Conservation (phyloP, 2,113 vertebrate genomes). For the Anseranas semipalmata region DNA sequence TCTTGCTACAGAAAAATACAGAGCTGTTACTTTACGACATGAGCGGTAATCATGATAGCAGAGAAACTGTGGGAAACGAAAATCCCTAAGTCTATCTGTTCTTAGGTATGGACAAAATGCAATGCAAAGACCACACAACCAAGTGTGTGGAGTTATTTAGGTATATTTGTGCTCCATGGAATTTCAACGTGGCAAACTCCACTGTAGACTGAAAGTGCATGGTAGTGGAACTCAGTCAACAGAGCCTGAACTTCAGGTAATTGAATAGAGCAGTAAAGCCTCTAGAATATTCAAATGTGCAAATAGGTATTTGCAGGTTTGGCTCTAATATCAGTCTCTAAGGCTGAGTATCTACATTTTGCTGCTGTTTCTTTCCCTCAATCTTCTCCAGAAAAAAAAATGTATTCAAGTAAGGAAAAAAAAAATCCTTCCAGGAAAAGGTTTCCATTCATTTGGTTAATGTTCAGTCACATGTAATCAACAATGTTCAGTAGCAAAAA, state of each 20-base stretch:
- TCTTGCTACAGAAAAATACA: not conserved
- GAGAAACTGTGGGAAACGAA: not conserved
- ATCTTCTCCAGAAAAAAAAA: not conserved
- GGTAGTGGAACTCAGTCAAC: fast-evolving
- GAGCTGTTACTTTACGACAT: not conserved
- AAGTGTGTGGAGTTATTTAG: not conserved
- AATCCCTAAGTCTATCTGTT: not conserved
- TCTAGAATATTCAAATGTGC: not conserved
- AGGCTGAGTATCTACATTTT: not conserved
- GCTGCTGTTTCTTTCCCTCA: not conserved
- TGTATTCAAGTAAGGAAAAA: not conserved
- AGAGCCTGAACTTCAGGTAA: not conserved
- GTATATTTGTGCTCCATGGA: not conserved
- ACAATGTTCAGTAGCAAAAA: not conserved
- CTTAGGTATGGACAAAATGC: not conserved
- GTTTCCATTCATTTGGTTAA: not conserved
- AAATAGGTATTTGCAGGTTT: not conserved
- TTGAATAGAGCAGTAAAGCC: not conserved
- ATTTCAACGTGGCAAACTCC: not conserved
- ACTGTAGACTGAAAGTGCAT: not conserved
- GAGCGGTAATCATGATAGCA: not conserved
- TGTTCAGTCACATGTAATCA: not conserved
- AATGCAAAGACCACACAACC: not conserved
- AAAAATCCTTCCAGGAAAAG: not conserved
- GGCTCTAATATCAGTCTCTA: not conserved